Percentiles rank a stretch among this genome's conserved stretches.
Evolutionary conservation across 2,113 vertebrate genomes (phyloP).

Genomic region (Phalacrocorax brasilianus): DNA sequence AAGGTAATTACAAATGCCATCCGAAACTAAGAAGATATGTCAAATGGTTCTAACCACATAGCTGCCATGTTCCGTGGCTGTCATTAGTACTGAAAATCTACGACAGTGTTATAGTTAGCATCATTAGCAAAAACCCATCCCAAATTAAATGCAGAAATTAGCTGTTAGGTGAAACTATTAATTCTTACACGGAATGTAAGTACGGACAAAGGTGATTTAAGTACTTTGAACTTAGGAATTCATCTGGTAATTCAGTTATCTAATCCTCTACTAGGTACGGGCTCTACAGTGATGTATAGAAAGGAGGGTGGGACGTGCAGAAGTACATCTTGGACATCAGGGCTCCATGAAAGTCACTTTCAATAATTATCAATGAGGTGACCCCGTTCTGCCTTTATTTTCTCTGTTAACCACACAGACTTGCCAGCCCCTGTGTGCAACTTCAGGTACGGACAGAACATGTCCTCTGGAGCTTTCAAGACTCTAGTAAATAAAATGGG

Average conservation of each 20-base stretch:
- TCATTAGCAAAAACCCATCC: background rate
- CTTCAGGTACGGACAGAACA: background rate
- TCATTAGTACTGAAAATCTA: background rate
- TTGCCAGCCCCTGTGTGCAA: background rate
- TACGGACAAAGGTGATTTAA: background rate
- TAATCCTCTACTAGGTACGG: background rate
- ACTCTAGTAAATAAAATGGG: background rate
- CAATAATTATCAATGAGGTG: background rate
- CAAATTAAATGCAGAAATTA: background rate
- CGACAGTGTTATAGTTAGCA: background rate
- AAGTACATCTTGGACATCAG: background rate
- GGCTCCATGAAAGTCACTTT: background rate
- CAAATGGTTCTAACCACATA: background rate
- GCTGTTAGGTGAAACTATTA: background rate
- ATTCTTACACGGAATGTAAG: too few relatives aligned
- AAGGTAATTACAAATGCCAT: background rate
- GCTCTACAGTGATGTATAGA: fast-evolving
- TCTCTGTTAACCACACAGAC: background rate
- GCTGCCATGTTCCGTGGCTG: background rate
- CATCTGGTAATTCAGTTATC: background rate
- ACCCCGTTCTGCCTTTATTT: background rate
- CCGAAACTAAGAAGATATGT: background rate
- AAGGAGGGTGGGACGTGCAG: background rate
- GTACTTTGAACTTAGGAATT: background rate
- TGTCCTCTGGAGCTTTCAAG: background rate